Conservation (phyloP, 92 coral and sea anemone species). For the Hydrozoanthus gracilis region DNA sequence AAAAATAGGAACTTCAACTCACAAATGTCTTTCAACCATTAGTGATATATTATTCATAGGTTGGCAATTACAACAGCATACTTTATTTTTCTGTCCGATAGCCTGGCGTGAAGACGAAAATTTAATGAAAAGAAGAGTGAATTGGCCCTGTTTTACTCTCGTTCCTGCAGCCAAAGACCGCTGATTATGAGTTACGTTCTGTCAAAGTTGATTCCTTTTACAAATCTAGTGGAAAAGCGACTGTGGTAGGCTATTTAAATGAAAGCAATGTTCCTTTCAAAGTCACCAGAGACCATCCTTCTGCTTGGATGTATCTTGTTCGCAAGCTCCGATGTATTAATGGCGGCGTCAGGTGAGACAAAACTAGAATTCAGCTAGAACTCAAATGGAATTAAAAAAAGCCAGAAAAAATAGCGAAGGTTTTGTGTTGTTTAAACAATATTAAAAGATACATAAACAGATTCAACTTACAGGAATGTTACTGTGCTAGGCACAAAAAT, state of each 20-base stretch:
- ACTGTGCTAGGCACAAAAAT: no score
- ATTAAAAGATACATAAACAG: background rate
- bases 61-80: slow-evolving; percentile 18
- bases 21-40: slow-evolving; percentile 15
- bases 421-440: background rate
- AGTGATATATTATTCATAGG: slow-evolving; percentile 9
- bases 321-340: background rate
- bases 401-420: background rate
- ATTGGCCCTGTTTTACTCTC: background rate
- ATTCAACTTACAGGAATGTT: background rate
- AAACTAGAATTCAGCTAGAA: background rate
- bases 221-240: background rate
- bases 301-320: slow-evolving; percentile 6
- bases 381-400: background rate
- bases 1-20: slow-evolving; percentile 22
- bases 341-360: slow-evolving; percentile 17
- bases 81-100: background rate
- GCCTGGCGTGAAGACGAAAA: slow-evolving; percentile 28
- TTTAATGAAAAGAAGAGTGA: slow-evolving; percentile 17
- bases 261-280: slow-evolving; percentile 1
- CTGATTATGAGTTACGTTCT: background rate
- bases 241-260: background rate
- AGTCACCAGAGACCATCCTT: background rate
- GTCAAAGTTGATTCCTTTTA: background rate
- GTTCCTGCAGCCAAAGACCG: background rate